Percentiles rank a stretch among this genome's conserved stretches.
These are phyloP conservation scores for Cataglyphis albicans DNA, from an alignment of 2,888 invertebrate genomes.

Conservation along the genomic window DNA sequence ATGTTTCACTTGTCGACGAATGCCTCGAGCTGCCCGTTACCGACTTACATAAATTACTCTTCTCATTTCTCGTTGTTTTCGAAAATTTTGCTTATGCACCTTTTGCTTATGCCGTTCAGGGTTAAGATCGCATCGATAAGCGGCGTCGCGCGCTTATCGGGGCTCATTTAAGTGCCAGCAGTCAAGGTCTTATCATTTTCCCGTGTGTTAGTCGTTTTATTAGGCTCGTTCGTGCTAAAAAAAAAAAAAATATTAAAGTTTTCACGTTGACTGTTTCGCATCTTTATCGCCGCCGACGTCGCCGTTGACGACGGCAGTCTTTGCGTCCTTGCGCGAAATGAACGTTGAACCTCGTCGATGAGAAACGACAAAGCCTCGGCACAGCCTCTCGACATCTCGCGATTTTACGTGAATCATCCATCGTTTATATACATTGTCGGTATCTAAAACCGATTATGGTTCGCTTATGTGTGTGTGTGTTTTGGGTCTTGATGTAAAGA, in stretches of 20 bases:
- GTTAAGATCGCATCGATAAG: constrained; percentile 49
- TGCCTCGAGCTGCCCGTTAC: not conserved
- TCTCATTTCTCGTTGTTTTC: constrained; percentile 21
- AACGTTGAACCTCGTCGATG: constrained; percentile 71
- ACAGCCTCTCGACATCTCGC: constrained; percentile 57
- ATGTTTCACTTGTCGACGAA: constrained; percentile 9
- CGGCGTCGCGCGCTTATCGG: constrained; percentile 46
- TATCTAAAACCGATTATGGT: constrained; percentile 20
- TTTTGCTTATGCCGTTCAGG: constrained; percentile 25
- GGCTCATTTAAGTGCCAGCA: constrained; percentile 60
- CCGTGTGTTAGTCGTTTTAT: constrained; percentile 40
- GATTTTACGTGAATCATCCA: constrained; percentile 65
- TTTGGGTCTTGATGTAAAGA: constrained; percentile 21
- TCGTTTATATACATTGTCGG: constrained; percentile 25
- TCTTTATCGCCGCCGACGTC: constrained; percentile 7
- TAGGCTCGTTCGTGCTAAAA: constrained; percentile 25
- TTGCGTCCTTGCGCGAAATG: constrained; percentile 70
- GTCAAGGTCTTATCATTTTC: constrained; percentile 67
- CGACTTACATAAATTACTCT: constrained; percentile 4
- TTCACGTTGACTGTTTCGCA: constrained; percentile 49
- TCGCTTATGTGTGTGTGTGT: not conserved
- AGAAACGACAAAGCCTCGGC: constrained; percentile 44
- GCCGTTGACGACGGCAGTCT: constrained; percentile 38
- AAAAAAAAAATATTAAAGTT: constrained; percentile 13
- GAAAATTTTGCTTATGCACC: not conserved